These are phyloP conservation scores for Unio pictorum DNA, from an alignment of 2,888 invertebrate species.

Conservation along the genomic window DNA sequence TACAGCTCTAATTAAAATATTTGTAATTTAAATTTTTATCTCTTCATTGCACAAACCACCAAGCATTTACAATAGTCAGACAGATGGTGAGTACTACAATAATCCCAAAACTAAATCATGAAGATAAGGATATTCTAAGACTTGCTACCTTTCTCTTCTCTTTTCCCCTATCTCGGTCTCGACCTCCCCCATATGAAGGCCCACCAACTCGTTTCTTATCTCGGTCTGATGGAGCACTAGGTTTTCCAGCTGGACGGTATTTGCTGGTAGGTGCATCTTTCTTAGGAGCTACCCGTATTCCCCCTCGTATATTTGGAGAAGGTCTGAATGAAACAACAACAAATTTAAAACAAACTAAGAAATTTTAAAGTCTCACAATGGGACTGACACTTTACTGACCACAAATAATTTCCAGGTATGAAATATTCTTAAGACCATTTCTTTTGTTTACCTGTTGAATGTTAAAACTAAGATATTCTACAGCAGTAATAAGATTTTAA, in stretches of 20 bases:
- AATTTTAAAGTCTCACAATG: not conserved
- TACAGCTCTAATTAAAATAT: too few species aligned
- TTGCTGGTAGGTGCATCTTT: slow-evolving; percentile 41
- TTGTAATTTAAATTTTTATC: too few species aligned
- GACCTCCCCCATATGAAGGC: slow-evolving; percentile 22
- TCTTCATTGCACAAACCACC: too few species aligned
- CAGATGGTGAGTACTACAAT: too few species aligned
- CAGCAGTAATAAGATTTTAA: too few species aligned
- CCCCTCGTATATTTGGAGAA: slow-evolving; percentile 61
- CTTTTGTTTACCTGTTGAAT: too few species aligned
- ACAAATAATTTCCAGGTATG: not conserved
- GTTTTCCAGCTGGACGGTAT: slow-evolving; percentile 26
- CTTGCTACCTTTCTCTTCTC: slow-evolving; percentile 26
- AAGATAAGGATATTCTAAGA: not conserved
- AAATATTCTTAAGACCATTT: too few species aligned
- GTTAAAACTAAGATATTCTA: too few species aligned
- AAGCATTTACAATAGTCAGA: too few species aligned
- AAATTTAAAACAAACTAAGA: not conserved
- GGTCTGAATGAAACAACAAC: slow-evolving; percentile 45
- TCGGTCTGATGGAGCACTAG: slow-evolving; percentile 24
- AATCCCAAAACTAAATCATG: too few species aligned
- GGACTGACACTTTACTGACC: not conserved
- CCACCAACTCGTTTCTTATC: slow-evolving; percentile 20
- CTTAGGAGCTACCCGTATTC: slow-evolving; percentile 39
- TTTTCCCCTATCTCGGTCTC: slow-evolving; percentile 19